These are phyloP conservation scores for Drosophila nr. perissopoda DNA, from an alignment of 2,888 invertebrate species.

Conservation along the genomic window DNA sequence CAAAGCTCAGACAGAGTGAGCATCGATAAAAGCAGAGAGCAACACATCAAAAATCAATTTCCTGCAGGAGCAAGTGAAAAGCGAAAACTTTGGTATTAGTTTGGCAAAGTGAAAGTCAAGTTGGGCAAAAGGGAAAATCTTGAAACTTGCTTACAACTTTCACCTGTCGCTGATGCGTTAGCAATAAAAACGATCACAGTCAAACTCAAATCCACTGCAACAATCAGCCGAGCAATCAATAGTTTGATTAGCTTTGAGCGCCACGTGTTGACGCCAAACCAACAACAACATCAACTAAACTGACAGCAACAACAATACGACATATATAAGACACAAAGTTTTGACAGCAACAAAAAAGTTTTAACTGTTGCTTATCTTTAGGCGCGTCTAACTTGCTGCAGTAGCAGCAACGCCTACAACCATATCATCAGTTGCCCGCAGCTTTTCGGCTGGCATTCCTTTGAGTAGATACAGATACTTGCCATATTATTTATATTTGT, in stretches of 20 bases:
- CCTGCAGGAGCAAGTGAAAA: constrained; percentile 65
- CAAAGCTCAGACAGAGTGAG: constrained; percentile 20
- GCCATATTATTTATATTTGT: constrained; percentile 5
- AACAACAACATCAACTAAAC: constrained; percentile 29
- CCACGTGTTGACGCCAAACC: constrained; percentile 72
- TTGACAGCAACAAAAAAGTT: constrained; percentile 67
- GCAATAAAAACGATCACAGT: constrained; percentile 65
- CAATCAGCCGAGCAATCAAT: constrained; percentile 79
- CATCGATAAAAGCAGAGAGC: constrained; percentile 2
- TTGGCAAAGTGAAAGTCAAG: constrained; percentile 72
- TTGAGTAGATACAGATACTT: constrained; percentile 22
- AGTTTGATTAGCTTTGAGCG: constrained; percentile 73
- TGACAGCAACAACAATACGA: constrained; percentile 3
- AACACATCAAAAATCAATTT: constrained; percentile 77
- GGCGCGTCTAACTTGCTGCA: constrained; percentile 34
- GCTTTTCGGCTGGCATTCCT: constrained; percentile 55
- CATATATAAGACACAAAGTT: constrained; percentile 55
- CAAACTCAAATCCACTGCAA: constrained; percentile 56
- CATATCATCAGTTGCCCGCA: constrained; percentile 34
- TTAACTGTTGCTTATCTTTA: constrained; percentile 77
- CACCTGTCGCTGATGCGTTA: constrained; percentile 58
- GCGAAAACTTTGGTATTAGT: constrained; percentile 69
- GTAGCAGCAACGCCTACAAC: constrained; percentile 5
- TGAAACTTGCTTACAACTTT: constrained; percentile 65
- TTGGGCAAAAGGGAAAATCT: constrained; percentile 42